Base-by-base conservation (phyloP, 2,888 invertebrate species). In the Pseudolycoriella hygida region DNA sequence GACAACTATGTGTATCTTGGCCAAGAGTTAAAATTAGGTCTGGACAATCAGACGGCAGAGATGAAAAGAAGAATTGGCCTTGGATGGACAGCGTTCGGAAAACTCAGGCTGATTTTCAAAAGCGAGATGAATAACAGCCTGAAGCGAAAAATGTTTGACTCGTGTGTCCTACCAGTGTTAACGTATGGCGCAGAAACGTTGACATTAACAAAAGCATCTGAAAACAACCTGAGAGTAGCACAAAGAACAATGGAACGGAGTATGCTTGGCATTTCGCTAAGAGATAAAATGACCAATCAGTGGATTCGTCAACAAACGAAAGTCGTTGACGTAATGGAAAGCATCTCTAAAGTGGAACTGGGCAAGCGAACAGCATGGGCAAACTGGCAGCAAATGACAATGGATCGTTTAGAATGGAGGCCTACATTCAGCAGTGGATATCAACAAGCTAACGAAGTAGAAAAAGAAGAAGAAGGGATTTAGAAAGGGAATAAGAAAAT, bases 71-170 rank as follows among this genome's bases (percentile, higher is more conserved):
- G 50, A 42, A 50, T 50, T 15, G 42, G 47, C 17, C 39, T 50
- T 17, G 43, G 43, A 8, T 52, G 50, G 52, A 50, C 52, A 44
- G 50, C 48, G 10, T 52, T 51, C 44, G 50, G 50, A 17, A 51
- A 48, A 42, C 47, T 49, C 14, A 25, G 34, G 12, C 32, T 34
- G 5, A 41, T 49, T 17, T 40, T 47, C 30, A 48, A 47, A 43
- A 39, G 39, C 17, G 15, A 39, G 4, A 15, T 39, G 17, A 39
- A 39, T 17, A 39, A 39, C 15, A 17, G 39, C 15, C 17, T 39
- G 39, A 39, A 39, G 11, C 39, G 39, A 3, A 39, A 39, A 39
- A 46, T 47, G 20, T 48, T 44, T 44, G 17, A 52, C 43, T 46
- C 45, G 42, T 47, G 47, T 43, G 46, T 51, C 19, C 32, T 51